Evolutionary conservation across 1,140 invertebrate species (phyloP).

Genomic region (Wasmannia auropunctata): DNA sequence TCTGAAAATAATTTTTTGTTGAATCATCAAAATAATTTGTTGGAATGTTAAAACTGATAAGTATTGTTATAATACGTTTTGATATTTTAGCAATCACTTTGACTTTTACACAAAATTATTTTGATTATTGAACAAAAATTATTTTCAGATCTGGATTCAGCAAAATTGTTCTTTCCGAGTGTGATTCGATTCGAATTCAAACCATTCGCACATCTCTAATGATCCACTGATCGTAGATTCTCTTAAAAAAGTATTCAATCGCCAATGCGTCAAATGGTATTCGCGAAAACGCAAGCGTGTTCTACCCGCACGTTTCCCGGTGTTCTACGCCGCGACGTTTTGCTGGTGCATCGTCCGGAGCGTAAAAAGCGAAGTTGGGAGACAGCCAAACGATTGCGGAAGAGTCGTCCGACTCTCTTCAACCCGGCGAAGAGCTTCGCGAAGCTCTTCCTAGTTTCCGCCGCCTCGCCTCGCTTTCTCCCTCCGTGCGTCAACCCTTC

Average conservation of each 20-base stretch:
- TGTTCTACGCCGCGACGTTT: conserved; percentile 73
- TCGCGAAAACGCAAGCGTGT: background rate
- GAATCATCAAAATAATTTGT: too few species aligned
- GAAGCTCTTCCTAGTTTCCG: background rate
- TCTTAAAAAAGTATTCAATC: background rate
- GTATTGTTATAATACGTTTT: too few species aligned
- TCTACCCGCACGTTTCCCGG: background rate
- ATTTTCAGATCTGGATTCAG: too few species aligned
- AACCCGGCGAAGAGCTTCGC: conserved; percentile 49
- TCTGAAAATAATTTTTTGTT: too few species aligned
- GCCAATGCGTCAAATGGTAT: background rate
- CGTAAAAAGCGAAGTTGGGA: conserved; percentile 80
- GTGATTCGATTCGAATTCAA: too few species aligned
- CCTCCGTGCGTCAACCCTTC: background rate
- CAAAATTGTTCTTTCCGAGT: too few species aligned
- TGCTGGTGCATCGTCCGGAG: conserved; percentile 76
- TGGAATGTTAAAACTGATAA: too few species aligned
- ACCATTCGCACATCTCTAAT: too few species aligned
- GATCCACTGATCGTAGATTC: too few species aligned
- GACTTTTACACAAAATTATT: too few species aligned
- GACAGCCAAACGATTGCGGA: conserved; percentile 80
- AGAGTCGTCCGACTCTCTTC: conserved; percentile 72
- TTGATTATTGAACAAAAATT: too few species aligned
- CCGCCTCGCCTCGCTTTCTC: background rate
- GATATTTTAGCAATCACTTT: too few species aligned